These are phyloP conservation scores for Cossypha dichroa DNA, from an alignment of 2,797 vertebrate genomes.

Conservation along the genomic window DNA sequence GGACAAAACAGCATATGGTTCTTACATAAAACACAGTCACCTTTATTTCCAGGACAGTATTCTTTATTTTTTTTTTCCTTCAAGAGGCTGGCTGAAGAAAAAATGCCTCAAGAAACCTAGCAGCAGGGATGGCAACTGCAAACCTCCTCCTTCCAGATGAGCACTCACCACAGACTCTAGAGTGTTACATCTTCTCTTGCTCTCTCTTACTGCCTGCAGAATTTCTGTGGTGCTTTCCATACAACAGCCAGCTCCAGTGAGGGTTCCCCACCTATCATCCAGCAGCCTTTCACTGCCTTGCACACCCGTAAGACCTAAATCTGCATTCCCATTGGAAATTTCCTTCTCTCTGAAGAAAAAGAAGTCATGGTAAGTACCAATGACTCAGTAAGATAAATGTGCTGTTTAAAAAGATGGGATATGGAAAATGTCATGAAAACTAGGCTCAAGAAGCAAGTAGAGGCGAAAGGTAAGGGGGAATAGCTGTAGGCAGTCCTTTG, in stretches of 20 bases:
- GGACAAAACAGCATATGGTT: not conserved
- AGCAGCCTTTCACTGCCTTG: not conserved
- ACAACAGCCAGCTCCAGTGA: not conserved
- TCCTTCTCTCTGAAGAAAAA: not conserved
- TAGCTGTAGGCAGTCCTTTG: not conserved
- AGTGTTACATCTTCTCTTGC: not conserved
- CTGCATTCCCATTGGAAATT: not conserved
- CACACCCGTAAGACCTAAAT: not conserved
- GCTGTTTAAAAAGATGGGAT: not conserved
- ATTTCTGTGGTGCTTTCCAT: not conserved
- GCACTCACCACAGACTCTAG: not conserved
- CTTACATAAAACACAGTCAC: not conserved
- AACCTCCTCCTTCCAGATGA: not conserved
- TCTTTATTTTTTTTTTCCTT: not conserved
- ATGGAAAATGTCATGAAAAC: not conserved
- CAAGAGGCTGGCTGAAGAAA: not conserved
- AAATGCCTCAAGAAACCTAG: not conserved
- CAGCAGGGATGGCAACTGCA: not conserved
- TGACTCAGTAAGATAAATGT: accelerated
- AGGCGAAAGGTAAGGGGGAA: not conserved
- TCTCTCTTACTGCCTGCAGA: not conserved
- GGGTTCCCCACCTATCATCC: not conserved
- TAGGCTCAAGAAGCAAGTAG: not conserved
- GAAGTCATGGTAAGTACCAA: not conserved
- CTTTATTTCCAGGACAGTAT: not conserved